Conservation (phyloP, 2,113 vertebrate genomes). For the Periophthalmodon schlosseri region DNA sequence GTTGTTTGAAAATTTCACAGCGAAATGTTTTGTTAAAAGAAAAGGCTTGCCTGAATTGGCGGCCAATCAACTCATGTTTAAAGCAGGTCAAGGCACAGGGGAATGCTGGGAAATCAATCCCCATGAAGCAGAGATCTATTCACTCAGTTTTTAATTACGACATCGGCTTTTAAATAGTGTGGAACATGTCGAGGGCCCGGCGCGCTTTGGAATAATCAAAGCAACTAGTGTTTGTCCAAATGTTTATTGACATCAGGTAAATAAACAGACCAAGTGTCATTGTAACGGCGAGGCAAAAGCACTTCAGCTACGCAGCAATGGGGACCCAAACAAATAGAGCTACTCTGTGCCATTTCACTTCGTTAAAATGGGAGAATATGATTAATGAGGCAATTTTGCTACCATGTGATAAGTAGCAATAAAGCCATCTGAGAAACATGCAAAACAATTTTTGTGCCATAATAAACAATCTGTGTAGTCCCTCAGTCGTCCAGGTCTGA, state of each 20-base stretch:
- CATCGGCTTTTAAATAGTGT: slow-evolving; percentile 54
- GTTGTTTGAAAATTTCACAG: slow-evolving; percentile 68
- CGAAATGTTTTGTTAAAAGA: slow-evolving; percentile 68
- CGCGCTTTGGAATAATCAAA: slow-evolving; percentile 5
- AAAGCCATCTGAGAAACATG: not conserved
- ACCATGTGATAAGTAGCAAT: not conserved
- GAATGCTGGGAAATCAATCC: slow-evolving; percentile 57
- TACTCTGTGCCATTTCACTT: not conserved
- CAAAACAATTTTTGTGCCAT: not conserved
- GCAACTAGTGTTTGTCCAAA: slow-evolving; percentile 6
- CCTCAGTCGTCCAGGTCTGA: no score
- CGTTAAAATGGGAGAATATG: not conserved
- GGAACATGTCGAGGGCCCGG: slow-evolving; percentile 34
- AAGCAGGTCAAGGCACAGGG: slow-evolving; percentile 57
- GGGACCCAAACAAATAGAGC: not conserved
- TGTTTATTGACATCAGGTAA: slow-evolving; percentile 4
- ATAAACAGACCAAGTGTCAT: not conserved
- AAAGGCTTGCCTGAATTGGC: slow-evolving; percentile 38
- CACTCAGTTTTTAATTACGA: slow-evolving; percentile 60
- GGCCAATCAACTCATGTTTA: slow-evolving; percentile 54
- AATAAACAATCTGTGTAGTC: no score
- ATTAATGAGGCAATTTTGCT: not conserved
- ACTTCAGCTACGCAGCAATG: not conserved
- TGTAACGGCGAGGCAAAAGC: not conserved
- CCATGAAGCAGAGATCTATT: slow-evolving; percentile 62